phyloP scores from a whole-genome alignment of 2,113 vertebrate genomes.

The Urocolius indicus region DNA sequence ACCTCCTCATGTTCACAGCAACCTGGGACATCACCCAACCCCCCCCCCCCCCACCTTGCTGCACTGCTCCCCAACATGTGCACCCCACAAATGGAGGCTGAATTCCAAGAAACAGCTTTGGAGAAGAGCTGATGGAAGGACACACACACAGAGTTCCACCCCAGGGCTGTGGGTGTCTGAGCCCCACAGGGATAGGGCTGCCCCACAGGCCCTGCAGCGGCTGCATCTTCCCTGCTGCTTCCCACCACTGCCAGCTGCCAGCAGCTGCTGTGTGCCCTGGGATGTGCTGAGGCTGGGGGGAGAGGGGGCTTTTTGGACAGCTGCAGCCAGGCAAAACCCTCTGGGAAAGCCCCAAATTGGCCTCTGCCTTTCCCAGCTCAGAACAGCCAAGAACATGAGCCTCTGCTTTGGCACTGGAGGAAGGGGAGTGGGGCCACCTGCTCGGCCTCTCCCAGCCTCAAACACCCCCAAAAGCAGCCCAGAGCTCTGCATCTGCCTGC shows the following conservation, averaged over 20 bases:
- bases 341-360: background rate
- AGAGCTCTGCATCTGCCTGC: fast-evolving
- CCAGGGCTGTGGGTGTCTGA: fast-evolving
- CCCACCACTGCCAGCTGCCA: background rate
- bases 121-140: background rate
- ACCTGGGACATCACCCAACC: fast-evolving
- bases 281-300: background rate
- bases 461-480: background rate
- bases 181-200: fast-evolving
- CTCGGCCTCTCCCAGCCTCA: fast-evolving
- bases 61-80: fast-evolving
- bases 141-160: too few relatives aligned
- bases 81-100: fast-evolving
- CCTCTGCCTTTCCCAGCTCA: background rate
- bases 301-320: background rate
- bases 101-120: background rate
- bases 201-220: fast-evolving
- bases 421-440: background rate
- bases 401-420: fast-evolving
- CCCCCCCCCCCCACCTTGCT: too few relatives aligned
- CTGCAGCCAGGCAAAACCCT: background rate
- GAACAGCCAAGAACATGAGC: background rate
- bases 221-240: background rate
- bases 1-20: fast-evolving
- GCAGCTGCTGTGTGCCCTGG: background rate